Base-by-base conservation (phyloP, 2,113 vertebrate species). In the Gavialis gangeticus region DNA sequence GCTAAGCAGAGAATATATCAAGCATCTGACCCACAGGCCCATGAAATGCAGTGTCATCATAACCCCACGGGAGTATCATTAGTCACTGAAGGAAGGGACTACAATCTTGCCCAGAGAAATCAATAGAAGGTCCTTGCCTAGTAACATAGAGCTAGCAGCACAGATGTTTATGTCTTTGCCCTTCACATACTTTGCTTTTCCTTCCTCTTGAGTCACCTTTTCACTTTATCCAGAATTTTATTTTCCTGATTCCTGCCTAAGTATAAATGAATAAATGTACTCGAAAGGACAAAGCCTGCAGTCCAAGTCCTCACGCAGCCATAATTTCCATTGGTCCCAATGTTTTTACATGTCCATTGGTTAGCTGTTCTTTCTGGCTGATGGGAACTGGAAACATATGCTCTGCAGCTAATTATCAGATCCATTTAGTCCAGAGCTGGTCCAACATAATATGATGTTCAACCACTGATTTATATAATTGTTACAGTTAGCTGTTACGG, bases 121-220 rank as follows among this genome's bases (percentile, higher is more conserved):
- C 98, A 97, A 98, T 98, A 97, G 94, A 96, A 97, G 96, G 97
- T 97, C 97, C 95, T 96, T 97, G 95, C 96, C 96, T 97, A 85
- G 93, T 90, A 97, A 97, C 95, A 97, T 59, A 75, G 94, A 93
- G 92, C 96, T 94, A 97, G 95, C 95, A 96, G 95, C 83, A 87
- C 92, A 93, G 5, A 94, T 96, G 97, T 98, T 98, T 98, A 98
- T 98, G 97, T 94, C 96, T 98, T 98, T 98, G 97, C 97, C 98
- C 98, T 98, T 98, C 97, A 97, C 92, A 94, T 95, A 94, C 96
- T 97, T 97, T 96, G 91, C 93, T 97, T 93, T 96, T 92, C 94
- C 92, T 97, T 95, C 93, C 93, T 95, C 83, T 92, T 93, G 79
- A 93, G 91, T 96, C 95, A 96, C 95, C 93, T 96, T 96, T 97